Conservation (phyloP, 2,797 vertebrate genomes). For the Carduelis carduelis region DNA sequence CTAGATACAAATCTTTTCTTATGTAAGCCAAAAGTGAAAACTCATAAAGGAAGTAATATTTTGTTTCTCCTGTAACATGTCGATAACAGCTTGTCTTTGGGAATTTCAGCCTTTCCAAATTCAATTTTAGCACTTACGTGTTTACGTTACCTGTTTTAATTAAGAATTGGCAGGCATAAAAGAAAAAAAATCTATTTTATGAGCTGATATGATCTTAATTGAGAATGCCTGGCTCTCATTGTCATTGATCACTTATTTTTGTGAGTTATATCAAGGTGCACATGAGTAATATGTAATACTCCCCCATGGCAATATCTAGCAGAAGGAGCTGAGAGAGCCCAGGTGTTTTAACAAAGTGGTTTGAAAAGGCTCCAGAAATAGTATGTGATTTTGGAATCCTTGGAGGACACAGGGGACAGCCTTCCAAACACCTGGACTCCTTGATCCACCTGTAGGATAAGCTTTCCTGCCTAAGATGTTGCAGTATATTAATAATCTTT, state of each 20-base stretch:
- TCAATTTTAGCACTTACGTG: neutral
- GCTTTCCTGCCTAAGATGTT: neutral
- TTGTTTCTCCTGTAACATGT: conserved; percentile 14
- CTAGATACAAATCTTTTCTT: neutral
- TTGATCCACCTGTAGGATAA: conserved; percentile 33
- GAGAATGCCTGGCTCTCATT: neutral
- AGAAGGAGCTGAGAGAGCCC: neutral
- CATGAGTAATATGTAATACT: neutral
- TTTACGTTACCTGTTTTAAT: conserved; percentile 44
- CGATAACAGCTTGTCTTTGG: conserved; percentile 1
- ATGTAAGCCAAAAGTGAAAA: neutral
- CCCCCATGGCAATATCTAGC: neutral
- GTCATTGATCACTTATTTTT: conserved; percentile 35
- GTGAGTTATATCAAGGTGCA: neutral
- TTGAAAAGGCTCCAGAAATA: conserved; percentile 43
- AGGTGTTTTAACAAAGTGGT: conserved; percentile 27
- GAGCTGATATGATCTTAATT: conserved; percentile 47
- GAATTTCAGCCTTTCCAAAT: conserved; percentile 15
- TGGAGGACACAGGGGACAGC: neutral
- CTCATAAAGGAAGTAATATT: neutral
- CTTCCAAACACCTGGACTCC: conserved; percentile 55
- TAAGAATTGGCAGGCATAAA: conserved; percentile 46
- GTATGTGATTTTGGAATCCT: conserved; percentile 11
- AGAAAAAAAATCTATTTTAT: neutral
- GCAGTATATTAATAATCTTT: neutral